These are phyloP conservation scores for Crotalus tigris DNA, from an alignment of 2,113 vertebrate species.

Conservation along the genomic window DNA sequence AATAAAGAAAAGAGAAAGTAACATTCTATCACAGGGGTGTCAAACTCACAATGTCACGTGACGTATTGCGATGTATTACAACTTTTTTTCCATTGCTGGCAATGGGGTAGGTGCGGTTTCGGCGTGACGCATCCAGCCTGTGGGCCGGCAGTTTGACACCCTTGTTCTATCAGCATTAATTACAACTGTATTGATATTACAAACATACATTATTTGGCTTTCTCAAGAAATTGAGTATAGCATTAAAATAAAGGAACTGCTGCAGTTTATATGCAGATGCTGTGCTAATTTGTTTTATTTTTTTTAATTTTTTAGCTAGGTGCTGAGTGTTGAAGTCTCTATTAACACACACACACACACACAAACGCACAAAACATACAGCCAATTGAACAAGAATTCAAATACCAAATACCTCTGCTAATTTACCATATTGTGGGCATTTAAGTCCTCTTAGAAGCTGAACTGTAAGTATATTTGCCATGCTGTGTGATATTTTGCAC, in stretches of 20 bases:
- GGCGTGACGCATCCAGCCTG: too few species aligned
- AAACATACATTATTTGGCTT: not conserved
- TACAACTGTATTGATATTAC: not conserved
- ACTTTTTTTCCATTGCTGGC: too few species aligned
- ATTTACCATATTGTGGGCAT: not conserved
- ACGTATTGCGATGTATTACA: too few species aligned
- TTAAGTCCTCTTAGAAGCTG: not conserved
- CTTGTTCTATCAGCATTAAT: not conserved
- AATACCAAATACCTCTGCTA: not conserved
- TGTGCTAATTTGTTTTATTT: not conserved
- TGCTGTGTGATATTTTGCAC: not conserved
- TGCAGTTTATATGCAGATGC: not conserved
- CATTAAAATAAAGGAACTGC: not conserved
- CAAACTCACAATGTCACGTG: too few species aligned
- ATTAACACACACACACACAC: too few species aligned
- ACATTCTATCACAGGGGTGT: not conserved
- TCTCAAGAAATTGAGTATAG: not conserved
- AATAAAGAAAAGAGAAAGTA: not conserved
- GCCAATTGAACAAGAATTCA: not conserved
- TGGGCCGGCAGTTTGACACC: too few species aligned
- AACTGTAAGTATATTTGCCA: not conserved
- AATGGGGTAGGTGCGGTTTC: too few species aligned
- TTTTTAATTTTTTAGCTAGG: not conserved
- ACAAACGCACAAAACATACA: not conserved
- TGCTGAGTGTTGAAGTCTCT: not conserved